Evolutionary conservation across 2,797 vertebrate species (phyloP).

Genomic region (Sebastes hopkinsi): DNA sequence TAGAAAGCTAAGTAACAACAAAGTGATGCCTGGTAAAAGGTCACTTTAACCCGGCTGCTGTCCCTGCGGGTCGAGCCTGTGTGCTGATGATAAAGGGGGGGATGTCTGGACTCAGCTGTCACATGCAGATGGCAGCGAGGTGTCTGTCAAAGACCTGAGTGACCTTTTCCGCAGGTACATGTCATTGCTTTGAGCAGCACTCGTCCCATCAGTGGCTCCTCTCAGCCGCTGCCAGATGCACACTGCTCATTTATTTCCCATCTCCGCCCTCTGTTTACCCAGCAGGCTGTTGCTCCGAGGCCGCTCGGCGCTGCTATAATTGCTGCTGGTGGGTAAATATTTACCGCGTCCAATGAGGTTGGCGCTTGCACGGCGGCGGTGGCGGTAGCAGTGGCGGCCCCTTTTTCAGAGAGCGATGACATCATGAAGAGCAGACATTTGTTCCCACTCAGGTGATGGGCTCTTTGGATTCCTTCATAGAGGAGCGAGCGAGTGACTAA

Average conservation of each 20-base stretch:
- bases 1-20: background rate
- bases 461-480: constrained; percentile 44
- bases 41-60: constrained; percentile 21
- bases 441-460: constrained; percentile 54
- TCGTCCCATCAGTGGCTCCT: constrained; percentile 27
- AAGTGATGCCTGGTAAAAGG: constrained; percentile 39
- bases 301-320: constrained; percentile 49
- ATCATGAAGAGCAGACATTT: constrained; percentile 65
- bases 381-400: constrained; percentile 1
- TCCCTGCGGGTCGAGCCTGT: constrained; percentile 9
- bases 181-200: constrained; percentile 38
- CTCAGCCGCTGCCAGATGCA: constrained; percentile 49
- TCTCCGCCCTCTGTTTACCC: constrained; percentile 61
- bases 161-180: constrained; percentile 61
- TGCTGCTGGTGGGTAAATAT: constrained; percentile 67
- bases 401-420: constrained; percentile 36
- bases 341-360: constrained; percentile 47
- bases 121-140: constrained; percentile 38
- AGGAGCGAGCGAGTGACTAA: constrained; percentile 28
- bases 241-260: constrained; percentile 62
- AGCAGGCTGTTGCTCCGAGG: constrained; percentile 46
- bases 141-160: constrained; percentile 4
- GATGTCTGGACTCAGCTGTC: constrained; percentile 24
- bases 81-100: constrained; percentile 11
- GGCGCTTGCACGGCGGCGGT: background rate